Evolutionary conservation across 1,140 invertebrate genomes (phyloP), one percentile per base, ranked within the genome.

Genomic region (Leptestheria dahalacensis): DNA sequence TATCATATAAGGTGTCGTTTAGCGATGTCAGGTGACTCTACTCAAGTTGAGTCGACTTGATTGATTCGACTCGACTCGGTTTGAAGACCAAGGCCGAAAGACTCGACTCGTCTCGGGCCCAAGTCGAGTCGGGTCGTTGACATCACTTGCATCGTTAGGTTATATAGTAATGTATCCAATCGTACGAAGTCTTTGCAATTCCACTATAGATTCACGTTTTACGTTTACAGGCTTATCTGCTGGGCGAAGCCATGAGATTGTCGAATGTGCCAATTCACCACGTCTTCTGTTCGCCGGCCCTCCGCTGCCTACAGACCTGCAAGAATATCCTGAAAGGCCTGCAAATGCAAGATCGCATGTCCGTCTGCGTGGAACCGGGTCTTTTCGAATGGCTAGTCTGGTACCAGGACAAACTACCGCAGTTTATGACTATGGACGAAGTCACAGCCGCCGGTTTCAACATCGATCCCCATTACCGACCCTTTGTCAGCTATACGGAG

Each of bases 381-480:
- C 69, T 96, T 18, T 95, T 94, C 71, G 93, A 96, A 70, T 95
- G 86, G 85, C 75, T 91, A 59, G 80, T 81, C n/a, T 95, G 91
- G 91, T 90, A 94, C 72, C 78, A 81, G 2, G 81, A 83, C 56
- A 79, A 79, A 0, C 71, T 88, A 65, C 89, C 88, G 12, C 77
- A 79, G 20, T 96, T 86, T 80, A 82, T 94, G 78, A 82, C 78
- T 20, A 70, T 74, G 1, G 73, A 79, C 3, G 90, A 93, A 68
- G 71, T 93, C 2, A 71, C 72, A 2, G 76, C 77, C 6, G 81
- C 82, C 33, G 88, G 88, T 6, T 88, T 82, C 64, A 86, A 88
- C 63, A 79, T 95, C 0, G 82, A 88, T 68, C 64, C 74, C 20
- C 72, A 75, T 53, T 91, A 91, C 66, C 69, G 77, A 52, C 81